A percentile compares a stretch with the other conserved stretches of the same genome.
Evolutionary conservation across 2,113 vertebrate species (phyloP).

Genomic region (Pycnonotus jocosus): DNA sequence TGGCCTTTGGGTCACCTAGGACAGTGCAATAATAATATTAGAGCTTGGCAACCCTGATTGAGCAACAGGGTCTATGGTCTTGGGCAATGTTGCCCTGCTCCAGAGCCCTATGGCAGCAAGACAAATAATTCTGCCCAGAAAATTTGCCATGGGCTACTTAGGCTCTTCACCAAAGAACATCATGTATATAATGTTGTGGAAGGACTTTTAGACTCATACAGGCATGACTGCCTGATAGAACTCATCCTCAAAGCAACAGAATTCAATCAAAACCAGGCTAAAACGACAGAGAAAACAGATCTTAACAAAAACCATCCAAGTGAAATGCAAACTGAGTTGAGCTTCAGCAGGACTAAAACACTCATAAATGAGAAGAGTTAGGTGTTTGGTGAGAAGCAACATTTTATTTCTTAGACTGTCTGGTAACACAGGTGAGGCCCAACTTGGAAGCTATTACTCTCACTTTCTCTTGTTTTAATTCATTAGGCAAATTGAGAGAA

Average conservation of each 20-base stretch:
- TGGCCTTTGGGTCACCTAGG: conserved; percentile 96
- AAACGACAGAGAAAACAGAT: not conserved
- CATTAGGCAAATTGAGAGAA: not conserved
- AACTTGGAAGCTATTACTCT: not conserved
- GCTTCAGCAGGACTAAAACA: not conserved
- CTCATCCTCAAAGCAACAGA: not conserved
- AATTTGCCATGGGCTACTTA: not conserved
- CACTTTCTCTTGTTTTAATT: not conserved
- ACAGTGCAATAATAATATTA: not conserved
- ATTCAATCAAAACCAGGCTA: not conserved
- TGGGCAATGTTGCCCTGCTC: not conserved
- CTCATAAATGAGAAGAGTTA: not conserved
- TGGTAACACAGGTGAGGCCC: not conserved
- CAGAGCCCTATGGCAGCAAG: not conserved
- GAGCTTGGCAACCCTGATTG: not conserved
- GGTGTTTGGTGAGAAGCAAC: not conserved
- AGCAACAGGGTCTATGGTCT: not conserved
- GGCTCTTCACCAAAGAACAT: not conserved
- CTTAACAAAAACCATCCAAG: not conserved
- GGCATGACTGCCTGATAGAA: not conserved
- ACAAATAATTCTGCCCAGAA: not conserved
- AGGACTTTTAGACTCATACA: not conserved
- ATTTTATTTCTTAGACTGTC: not conserved
- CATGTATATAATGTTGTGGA: not conserved
- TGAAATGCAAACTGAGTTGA: not conserved